Evolutionary conservation across 2,888 invertebrate species (phyloP).

Genomic region (Cheilosia pagana): DNA sequence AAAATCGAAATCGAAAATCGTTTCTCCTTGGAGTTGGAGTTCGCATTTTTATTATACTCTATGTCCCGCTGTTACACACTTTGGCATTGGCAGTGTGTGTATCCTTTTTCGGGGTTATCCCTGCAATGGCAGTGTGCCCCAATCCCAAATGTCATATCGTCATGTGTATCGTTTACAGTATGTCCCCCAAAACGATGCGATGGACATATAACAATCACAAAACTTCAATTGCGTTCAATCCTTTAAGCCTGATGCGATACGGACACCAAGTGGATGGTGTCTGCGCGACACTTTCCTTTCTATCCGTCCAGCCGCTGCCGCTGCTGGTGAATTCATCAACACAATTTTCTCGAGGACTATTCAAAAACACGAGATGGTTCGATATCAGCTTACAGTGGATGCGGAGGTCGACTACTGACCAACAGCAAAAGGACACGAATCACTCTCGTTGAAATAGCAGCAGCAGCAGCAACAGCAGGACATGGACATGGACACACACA

Average conservation of each 20-base stretch:
- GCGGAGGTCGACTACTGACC: constrained; percentile 39
- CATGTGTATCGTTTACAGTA: constrained; percentile 65
- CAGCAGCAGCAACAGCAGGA: constrained; percentile 46
- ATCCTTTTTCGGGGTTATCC: background rate
- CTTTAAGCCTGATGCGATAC: constrained; percentile 60
- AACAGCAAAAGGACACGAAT: constrained; percentile 56
- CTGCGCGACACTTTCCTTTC: constrained; percentile 52
- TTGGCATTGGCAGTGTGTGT: constrained; percentile 4
- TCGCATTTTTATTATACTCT: constrained; percentile 14
- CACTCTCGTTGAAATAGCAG: constrained; percentile 47
- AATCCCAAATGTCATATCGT: constrained; percentile 55
- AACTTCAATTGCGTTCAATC: constrained; percentile 73
- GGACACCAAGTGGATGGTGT: background rate
- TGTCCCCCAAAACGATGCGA: constrained; percentile 52
- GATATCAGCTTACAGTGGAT: background rate
- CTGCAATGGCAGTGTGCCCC: constrained; percentile 8
- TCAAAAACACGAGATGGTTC: constrained; percentile 21
- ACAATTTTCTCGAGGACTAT: constrained; percentile 63
- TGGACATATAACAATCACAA: constrained; percentile 73
- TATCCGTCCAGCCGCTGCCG: constrained; percentile 17
- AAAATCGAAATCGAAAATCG: constrained; percentile 71
- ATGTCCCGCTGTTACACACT: constrained; percentile 40
- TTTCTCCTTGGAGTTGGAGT: constrained; percentile 62
- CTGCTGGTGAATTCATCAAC: constrained; percentile 63
- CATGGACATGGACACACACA: background rate